phyloP scores from a whole-genome alignment of 2,797 vertebrate genomes.

The Remorina albescens region DNA sequence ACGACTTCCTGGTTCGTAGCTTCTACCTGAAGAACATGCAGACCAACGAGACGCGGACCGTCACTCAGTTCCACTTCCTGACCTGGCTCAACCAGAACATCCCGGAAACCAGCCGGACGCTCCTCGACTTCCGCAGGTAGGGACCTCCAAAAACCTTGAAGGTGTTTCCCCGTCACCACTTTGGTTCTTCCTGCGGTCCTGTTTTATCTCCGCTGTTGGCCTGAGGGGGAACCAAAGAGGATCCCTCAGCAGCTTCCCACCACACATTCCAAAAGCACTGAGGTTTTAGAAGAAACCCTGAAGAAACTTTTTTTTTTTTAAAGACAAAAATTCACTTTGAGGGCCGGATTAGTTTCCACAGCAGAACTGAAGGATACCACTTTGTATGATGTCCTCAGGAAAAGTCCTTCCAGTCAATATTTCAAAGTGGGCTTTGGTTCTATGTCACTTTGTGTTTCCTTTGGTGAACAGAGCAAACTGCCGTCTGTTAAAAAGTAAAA shows the following conservation, averaged over 20 bases:
- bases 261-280: background rate
- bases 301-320: constrained; percentile 25
- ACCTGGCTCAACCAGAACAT: constrained; percentile 94
- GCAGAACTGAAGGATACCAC: constrained; percentile 10
- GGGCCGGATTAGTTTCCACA: constrained; percentile 9
- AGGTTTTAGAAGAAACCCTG: background rate
- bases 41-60: constrained; percentile 93
- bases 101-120: constrained; percentile 90
- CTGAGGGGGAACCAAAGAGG: too few species aligned
- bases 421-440: background rate
- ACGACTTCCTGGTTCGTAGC: constrained; percentile 97
- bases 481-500: background rate
- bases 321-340: constrained; percentile 12
- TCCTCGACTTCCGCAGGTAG: constrained; percentile 99
- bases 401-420: background rate
- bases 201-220: background rate
- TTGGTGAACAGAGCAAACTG: constrained; percentile 14
- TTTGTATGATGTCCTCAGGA: constrained; percentile 3
- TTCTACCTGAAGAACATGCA: constrained; percentile 99
- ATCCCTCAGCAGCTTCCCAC: constrained; percentile 13
- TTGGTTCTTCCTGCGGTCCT: background rate
- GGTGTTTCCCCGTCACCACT: background rate
- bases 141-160: background rate
- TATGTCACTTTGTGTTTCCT: constrained; percentile 2
- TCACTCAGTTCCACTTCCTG: constrained; percentile 99